Conservation (phyloP, 2,888 invertebrate genomes). For the Mesochorus sp. region DNA sequence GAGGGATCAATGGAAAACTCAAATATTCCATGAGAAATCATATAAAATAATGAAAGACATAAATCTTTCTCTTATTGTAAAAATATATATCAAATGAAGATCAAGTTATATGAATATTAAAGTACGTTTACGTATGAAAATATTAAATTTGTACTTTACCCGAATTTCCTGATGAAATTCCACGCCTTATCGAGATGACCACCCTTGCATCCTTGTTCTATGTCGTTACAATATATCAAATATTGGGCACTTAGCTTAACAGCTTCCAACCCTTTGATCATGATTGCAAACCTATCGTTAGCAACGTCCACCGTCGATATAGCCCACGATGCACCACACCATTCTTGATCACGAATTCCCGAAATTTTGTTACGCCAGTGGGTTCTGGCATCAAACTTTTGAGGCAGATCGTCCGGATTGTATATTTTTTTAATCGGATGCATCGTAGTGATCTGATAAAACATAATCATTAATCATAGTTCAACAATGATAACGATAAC, state of each 20-base stretch:
- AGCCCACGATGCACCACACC: conserved; percentile 96
- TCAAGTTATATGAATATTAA: neutral
- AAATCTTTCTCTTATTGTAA: too few relatives aligned
- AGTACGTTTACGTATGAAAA: neutral
- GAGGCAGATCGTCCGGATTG: conserved; percentile 86
- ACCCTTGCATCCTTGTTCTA: conserved; percentile 91
- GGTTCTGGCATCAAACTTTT: conserved; percentile 89
- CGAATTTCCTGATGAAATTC: conserved; percentile 91
- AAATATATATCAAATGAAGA: too few relatives aligned
- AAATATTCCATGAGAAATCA: too few relatives aligned
- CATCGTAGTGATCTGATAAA: conserved; percentile 82
- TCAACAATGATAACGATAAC: neutral
- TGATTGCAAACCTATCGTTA: conserved; percentile 92
- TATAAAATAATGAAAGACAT: too few relatives aligned
- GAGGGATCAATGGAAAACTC: too few relatives aligned
- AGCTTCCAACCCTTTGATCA: conserved; percentile 90
- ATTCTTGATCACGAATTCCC: conserved; percentile 88
- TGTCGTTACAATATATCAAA: conserved; percentile 92
- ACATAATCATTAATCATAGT: neutral
- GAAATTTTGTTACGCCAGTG: conserved; percentile 90
- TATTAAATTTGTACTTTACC: conserved; percentile 83
- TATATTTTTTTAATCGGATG: conserved; percentile 85
- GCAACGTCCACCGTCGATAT: conserved; percentile 92
- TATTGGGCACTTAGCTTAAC: conserved; percentile 92
- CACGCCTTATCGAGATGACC: conserved; percentile 96